Evolutionary conservation across 2,113 vertebrate genomes (phyloP).

Genomic region (Myrmophylax atrothorax): DNA sequence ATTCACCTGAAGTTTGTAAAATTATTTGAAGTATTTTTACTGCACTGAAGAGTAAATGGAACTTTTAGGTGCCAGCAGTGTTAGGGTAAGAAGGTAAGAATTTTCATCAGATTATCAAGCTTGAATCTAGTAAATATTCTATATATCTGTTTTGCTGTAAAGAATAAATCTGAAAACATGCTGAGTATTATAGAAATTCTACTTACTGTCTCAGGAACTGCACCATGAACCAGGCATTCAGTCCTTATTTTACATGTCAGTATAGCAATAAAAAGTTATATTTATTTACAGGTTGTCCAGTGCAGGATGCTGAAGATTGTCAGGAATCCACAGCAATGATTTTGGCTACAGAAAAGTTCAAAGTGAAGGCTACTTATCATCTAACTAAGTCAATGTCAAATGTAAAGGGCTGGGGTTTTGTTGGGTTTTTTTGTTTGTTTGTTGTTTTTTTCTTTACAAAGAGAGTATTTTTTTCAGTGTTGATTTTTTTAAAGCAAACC

Average conservation of each 20-base stretch:
- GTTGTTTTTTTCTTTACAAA: neutral
- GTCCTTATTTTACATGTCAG: neutral
- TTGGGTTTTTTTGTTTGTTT: no score
- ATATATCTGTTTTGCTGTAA: neutral
- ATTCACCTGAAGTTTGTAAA: neutral
- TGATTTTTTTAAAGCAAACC: neutral
- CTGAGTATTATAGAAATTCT: neutral
- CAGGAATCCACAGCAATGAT: conserved; percentile 73
- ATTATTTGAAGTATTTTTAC: neutral
- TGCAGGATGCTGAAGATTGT: conserved; percentile 59
- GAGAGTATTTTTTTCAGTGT: neutral
- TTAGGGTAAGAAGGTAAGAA: neutral
- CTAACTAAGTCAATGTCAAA: neutral
- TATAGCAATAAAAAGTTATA: conserved; percentile 73
- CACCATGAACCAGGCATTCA: neutral
- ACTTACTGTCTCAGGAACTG: neutral
- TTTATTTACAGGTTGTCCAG: conserved; percentile 72
- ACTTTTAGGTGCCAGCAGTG: neutral
- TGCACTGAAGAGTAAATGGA: neutral
- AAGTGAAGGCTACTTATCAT: neutral
- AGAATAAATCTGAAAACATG: neutral
- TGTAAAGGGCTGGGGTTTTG: neutral
- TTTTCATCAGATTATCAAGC: neutral
- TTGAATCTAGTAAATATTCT: neutral
- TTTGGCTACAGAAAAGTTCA: conserved; percentile 62